Conservation (phyloP, 1,140 invertebrate species). For the Tribolium madens region DNA sequence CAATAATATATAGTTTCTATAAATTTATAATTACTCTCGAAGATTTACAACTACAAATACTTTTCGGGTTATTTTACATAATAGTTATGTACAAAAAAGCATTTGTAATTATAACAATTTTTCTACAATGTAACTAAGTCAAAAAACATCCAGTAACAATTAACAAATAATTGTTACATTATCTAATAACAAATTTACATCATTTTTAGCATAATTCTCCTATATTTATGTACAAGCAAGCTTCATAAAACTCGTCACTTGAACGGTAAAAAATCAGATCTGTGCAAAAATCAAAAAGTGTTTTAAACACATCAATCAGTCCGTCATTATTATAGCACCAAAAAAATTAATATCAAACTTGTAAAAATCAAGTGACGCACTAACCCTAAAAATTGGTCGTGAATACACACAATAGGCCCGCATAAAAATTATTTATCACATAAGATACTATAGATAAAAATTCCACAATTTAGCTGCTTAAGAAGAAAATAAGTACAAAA, state of each 20-base stretch:
- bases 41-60: slow-evolving; percentile 44
- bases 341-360: slow-evolving; percentile 23
- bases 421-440: slow-evolving; percentile 10
- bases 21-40: slow-evolving; percentile 44
- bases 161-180: slow-evolving; percentile 42
- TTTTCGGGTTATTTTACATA: slow-evolving; percentile 38
- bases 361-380: slow-evolving; percentile 3
- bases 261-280: slow-evolving; percentile 25
- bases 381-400: slow-evolving; percentile 30
- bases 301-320: slow-evolving; percentile 17
- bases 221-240: slow-evolving; percentile 40
- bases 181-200: slow-evolving; percentile 43
- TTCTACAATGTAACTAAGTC: slow-evolving; percentile 41
- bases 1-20: slow-evolving; percentile 42
- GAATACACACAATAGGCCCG: slow-evolving; percentile 25
- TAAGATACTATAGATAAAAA: slow-evolving; percentile 1
- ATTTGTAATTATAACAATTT: slow-evolving; percentile 40
- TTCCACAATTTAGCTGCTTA: background rate
- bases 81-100: slow-evolving; percentile 45
- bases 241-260: slow-evolving; percentile 16
- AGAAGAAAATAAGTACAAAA: slow-evolving; percentile 36
- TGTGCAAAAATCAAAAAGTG: slow-evolving; percentile 33
- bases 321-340: slow-evolving; percentile 14
- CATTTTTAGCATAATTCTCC: slow-evolving; percentile 16
- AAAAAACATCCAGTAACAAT: slow-evolving; percentile 42